Conservation (phyloP, 37 sponge, comb jelly and placozoan genomes). For the Lycopodina hypogea region DNA sequence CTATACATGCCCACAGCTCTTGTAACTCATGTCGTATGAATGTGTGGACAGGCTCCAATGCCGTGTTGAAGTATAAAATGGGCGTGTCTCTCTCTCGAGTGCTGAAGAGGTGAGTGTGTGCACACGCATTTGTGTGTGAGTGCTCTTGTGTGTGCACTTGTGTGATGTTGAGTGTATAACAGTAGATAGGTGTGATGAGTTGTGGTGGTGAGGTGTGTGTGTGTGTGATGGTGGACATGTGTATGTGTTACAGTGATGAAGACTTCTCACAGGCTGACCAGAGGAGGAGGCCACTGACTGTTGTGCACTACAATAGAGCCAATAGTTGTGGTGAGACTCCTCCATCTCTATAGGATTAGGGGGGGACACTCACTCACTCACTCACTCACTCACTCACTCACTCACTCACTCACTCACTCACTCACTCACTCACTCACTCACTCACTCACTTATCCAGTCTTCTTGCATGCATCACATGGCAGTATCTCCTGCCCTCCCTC, state of each 20-base stretch:
- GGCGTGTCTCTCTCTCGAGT: constrained; percentile 5
- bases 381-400: no score
- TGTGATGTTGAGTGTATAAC: not conserved
- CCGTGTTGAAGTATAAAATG: not conserved
- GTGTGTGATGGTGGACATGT: not conserved
- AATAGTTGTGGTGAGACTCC: not conserved
- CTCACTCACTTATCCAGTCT: no score
- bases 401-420: no score
- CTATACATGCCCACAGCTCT: not conserved
- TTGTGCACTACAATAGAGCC: no score
- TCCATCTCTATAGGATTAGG: no score
- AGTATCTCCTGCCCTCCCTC: no score
- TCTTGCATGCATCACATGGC: no score
- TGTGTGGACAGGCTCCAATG: no score
- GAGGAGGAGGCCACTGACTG: not conserved
- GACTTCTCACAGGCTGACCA: not conserved
- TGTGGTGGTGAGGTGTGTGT: not conserved
- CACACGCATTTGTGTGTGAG: not conserved
- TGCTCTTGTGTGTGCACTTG: not conserved
- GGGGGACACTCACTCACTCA: no score
- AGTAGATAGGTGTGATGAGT: not conserved
- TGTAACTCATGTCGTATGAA: not conserved
- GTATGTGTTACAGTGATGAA: not conserved
- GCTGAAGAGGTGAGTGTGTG: not conserved
- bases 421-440: no score